Conservation (phyloP, 1,140 invertebrate species). For the Polypedilum vanderplanki region DNA sequence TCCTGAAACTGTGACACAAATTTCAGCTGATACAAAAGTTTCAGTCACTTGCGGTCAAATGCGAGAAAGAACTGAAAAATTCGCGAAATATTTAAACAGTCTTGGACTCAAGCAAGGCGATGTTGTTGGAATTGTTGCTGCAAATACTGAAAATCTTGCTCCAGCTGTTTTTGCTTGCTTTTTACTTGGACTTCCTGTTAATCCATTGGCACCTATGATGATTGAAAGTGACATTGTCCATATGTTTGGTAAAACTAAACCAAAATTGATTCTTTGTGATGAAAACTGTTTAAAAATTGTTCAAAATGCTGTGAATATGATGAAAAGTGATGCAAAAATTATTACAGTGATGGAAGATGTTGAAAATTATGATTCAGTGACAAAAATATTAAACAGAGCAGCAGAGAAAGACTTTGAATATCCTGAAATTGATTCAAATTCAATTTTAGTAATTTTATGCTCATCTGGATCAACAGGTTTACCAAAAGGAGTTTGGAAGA, state of each 20-base stretch:
- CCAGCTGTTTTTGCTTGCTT: conserved; percentile 38
- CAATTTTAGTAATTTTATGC: conserved; percentile 43
- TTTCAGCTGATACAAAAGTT: not conserved
- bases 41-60: not conserved
- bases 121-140: conserved; percentile 38
- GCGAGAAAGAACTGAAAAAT: not conserved
- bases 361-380: conserved; percentile 29
- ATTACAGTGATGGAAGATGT: conserved; percentile 30
- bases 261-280: conserved; percentile 41
- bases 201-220: conserved; percentile 37
- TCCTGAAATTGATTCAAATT: conserved; percentile 35
- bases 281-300: conserved; percentile 36
- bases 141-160: conserved; percentile 37
- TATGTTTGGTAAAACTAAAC: conserved; percentile 38
- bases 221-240: conserved; percentile 35
- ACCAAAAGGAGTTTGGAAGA: conserved; percentile 71
- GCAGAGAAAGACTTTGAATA: conserved; percentile 35
- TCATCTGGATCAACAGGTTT: conserved; percentile 70
- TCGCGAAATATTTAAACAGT: conserved; percentile 34
- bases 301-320: conserved; percentile 32
- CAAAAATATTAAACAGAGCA: conserved; percentile 40
- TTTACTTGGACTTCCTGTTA: conserved; percentile 37
- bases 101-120: conserved; percentile 36
- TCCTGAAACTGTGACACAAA: not conserved
- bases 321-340: conserved; percentile 33